Evolutionary conservation across 1,140 invertebrate genomes (phyloP).

Genomic region (Portunus trituberculatus): DNA sequence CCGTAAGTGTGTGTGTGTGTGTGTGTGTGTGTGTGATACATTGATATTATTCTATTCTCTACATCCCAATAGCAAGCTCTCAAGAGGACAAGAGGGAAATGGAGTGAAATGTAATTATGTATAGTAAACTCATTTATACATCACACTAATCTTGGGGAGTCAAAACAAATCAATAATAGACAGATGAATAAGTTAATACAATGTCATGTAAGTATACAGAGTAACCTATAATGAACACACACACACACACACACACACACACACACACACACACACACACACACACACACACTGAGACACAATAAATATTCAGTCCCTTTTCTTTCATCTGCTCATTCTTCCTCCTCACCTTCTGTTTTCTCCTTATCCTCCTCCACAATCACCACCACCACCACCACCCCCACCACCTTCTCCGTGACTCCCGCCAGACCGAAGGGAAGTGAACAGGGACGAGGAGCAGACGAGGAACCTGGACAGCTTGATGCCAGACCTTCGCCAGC

Average conservation of each 20-base stretch:
- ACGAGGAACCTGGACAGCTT: conserved; percentile 27
- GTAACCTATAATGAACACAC: too few relatives aligned
- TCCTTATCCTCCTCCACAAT: not conserved
- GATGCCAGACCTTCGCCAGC: conserved; percentile 51
- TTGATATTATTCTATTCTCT: too few relatives aligned
- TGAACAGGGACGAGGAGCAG: conserved; percentile 27
- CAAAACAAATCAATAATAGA: too few relatives aligned
- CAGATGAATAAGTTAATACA: too few relatives aligned
- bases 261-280: not conserved
- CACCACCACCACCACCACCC: not conserved
- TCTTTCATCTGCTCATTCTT: not conserved
- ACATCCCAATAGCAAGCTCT: too few relatives aligned
- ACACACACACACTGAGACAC: not conserved
- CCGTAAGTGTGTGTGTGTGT: conserved; percentile 59
- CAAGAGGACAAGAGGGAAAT: too few relatives aligned
- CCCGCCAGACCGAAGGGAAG: conserved; percentile 34
- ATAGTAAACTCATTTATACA: too few relatives aligned
- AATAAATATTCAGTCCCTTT: not conserved
- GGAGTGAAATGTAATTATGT: too few relatives aligned
- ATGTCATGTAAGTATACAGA: too few relatives aligned
- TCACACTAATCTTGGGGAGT: too few relatives aligned
- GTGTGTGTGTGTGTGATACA: not conserved
- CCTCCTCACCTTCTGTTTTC: not conserved
- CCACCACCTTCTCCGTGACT: not conserved
- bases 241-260: not conserved